phyloP scores from a whole-genome alignment of 2,888 invertebrate genomes.

The Rugalucina vietnamica region DNA sequence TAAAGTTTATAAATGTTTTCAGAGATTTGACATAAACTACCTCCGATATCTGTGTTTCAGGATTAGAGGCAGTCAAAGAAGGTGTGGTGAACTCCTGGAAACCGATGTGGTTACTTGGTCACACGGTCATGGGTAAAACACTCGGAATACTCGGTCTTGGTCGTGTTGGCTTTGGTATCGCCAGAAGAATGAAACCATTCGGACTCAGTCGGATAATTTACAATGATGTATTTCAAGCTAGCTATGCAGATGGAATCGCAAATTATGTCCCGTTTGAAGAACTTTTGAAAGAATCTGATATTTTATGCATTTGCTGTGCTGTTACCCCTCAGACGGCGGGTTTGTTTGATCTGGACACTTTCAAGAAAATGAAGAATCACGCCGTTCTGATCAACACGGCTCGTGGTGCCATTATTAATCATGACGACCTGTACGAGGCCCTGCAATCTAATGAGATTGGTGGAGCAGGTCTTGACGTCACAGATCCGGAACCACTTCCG shows the following conservation, averaged over 20 bases:
- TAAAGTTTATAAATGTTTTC: neutral
- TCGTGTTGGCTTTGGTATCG: conserved; percentile 88
- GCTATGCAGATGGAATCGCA: conserved; percentile 87
- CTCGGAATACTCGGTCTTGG: conserved; percentile 86
- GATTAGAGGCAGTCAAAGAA: conserved; percentile 83
- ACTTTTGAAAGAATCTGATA: conserved; percentile 91
- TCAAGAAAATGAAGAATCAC: conserved; percentile 92
- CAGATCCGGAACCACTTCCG: conserved; percentile 94
- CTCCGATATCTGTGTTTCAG: conserved; percentile 63
- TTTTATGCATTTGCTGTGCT: conserved; percentile 92
- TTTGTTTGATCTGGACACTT: conserved; percentile 91
- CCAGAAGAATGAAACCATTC: conserved; percentile 90
- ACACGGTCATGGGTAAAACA: conserved; percentile 90
- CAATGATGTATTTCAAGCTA: conserved; percentile 88
- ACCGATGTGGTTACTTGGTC: conserved; percentile 95
- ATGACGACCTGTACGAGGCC: conserved; percentile 90
- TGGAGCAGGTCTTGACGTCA: conserved; percentile 96
- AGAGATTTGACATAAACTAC: neutral
- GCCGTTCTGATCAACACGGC: conserved; percentile 95
- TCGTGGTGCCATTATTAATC: conserved; percentile 87
- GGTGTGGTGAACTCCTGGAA: conserved; percentile 95
- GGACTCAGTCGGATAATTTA: conserved; percentile 90
- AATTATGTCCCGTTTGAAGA: conserved; percentile 89
- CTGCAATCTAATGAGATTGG: conserved; percentile 89
- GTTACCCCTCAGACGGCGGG: conserved; percentile 91